Percentiles rank a stretch among this genome's conserved stretches.
These are phyloP conservation scores for Neofelis nebulosa DNA, from an alignment of 2,113 vertebrate species.

Conservation along the genomic window DNA sequence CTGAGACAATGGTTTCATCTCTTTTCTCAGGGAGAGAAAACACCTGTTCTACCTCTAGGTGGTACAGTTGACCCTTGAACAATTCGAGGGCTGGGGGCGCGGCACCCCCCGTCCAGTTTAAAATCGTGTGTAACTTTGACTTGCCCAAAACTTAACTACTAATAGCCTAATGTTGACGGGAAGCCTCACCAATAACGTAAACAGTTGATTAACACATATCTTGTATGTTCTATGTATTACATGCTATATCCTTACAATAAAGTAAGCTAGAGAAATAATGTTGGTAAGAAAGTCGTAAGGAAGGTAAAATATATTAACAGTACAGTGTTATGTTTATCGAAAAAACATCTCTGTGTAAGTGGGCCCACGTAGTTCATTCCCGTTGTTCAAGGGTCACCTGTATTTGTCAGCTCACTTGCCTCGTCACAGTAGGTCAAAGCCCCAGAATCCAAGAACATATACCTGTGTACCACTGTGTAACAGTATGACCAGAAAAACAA, in stretches of 20 bases:
- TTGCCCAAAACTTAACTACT: background rate
- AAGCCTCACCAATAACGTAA: background rate
- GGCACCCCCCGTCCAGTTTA: background rate
- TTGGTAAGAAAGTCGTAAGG: background rate
- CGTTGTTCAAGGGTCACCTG: background rate
- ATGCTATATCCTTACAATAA: background rate
- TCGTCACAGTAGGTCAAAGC: background rate
- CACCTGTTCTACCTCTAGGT: background rate
- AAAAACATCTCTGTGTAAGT: background rate
- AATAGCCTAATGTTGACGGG: background rate
- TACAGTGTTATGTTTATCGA: background rate
- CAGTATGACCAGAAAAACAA: background rate
- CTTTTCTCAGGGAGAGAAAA: background rate
- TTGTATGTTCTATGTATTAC: background rate
- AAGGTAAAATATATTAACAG: background rate
- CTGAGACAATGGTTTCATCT: background rate
- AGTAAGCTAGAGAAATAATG: background rate
- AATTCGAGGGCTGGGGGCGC: background rate
- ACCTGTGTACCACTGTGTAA: accelerated
- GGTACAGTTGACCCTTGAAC: background rate
- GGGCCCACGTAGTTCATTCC: background rate
- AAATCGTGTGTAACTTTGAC: background rate
- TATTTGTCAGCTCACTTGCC: background rate
- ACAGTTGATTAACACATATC: background rate
- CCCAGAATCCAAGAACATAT: background rate